A percentile compares a stretch with the other conserved stretches of the same genome.
phyloP scores from a whole-genome alignment of 1,140 invertebrate species.

The Diuraphis noxia region DNA sequence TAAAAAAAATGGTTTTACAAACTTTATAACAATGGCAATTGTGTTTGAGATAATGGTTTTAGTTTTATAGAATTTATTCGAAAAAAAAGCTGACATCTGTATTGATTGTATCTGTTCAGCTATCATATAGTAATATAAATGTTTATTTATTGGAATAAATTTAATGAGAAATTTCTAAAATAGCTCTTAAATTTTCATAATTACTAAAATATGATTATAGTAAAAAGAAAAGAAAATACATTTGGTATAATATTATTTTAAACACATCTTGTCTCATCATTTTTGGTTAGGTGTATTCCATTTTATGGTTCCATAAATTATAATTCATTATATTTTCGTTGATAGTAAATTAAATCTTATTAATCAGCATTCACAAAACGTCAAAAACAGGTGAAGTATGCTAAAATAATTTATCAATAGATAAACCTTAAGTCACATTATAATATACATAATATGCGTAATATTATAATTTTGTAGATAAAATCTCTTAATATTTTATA shows the following conservation, averaged over 20 bases:
- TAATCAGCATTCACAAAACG: not conserved
- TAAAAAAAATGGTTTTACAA: conserved; percentile 9
- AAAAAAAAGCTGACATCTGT: not conserved
- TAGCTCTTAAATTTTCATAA: not conserved
- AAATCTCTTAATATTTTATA: not conserved
- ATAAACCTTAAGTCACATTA: no score
- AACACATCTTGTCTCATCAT: not conserved
- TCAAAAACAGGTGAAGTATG: not conserved
- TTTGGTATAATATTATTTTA: not conserved
- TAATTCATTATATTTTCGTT: not conserved
- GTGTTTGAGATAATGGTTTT: conserved; percentile 23
- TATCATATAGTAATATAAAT: not conserved
- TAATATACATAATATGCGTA: not conserved
- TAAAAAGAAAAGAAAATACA: no score
- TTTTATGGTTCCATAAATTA: not conserved
- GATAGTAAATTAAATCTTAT: not conserved
- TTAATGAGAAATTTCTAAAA: not conserved
- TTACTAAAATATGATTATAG: no score
- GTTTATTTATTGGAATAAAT: not conserved
- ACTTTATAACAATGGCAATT: not conserved
- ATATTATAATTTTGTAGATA: not conserved
- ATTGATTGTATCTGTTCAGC: not conserved
- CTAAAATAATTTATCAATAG: not conserved
- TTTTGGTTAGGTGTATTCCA: not conserved
- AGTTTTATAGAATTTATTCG: not conserved